These are phyloP conservation scores for Agrotis segetum DNA, from an alignment of 2,888 invertebrate species.

Conservation along the genomic window DNA sequence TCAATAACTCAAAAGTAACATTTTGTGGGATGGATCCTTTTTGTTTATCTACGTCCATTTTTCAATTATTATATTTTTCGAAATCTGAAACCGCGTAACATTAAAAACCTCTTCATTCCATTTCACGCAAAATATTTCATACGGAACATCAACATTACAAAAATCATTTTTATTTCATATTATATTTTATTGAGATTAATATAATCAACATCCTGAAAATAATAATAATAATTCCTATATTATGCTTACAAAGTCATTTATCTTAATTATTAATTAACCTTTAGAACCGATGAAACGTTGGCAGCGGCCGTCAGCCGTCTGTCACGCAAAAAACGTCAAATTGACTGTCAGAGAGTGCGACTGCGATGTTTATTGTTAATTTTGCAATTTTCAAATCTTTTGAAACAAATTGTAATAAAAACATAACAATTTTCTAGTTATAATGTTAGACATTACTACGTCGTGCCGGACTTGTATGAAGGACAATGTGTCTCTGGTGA, in stretches of 20 bases:
- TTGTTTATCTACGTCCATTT: no score
- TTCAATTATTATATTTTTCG: not conserved
- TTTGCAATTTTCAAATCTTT: conserved; percentile 12
- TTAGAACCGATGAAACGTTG: not conserved
- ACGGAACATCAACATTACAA: not conserved
- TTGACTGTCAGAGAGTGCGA: conserved; percentile 19
- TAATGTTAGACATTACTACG: conserved; percentile 75
- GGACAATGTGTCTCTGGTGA: conserved; percentile 74
- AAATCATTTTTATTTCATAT: not conserved
- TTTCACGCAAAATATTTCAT: not conserved
- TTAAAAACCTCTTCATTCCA: conserved; percentile 34
- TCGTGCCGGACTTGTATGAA: conserved; percentile 88
- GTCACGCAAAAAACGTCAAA: conserved; percentile 30
- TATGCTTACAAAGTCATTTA: no score
- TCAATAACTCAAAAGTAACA: no score
- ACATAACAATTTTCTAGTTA: not conserved
- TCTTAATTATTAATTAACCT: no score
- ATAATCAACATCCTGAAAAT: not conserved
- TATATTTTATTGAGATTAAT: not conserved
- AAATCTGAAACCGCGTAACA: not conserved
- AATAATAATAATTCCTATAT: not conserved
- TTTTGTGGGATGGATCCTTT: no score
- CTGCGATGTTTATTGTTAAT: conserved; percentile 45
- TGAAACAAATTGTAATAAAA: not conserved
- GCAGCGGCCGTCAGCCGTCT: not conserved